Base-by-base conservation (phyloP, 2,888 invertebrate species). In the Oxyteleia sp. region DNA sequence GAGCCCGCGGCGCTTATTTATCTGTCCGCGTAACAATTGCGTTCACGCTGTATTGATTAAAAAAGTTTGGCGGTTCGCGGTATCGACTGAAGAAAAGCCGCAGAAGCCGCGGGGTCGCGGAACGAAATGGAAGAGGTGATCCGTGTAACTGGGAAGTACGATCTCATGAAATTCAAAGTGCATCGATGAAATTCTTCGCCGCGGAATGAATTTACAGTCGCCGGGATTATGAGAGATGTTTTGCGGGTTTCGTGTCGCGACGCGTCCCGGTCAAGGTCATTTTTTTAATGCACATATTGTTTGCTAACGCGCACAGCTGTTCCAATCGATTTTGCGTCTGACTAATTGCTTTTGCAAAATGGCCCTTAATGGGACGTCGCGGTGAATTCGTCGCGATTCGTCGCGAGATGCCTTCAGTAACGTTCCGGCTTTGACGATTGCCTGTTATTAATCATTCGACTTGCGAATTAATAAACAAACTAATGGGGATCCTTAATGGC, bases 401-500 rank as follows among this genome's bases (percentile, higher is more conserved):
- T 8, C 10, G 7, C 3, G 16, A 10, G 8, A 26, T 32, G 75
- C 64, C 72, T 81, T 74, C 57, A n/a, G 41, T 82, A 71, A 87
- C 88, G 87, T 90, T 89, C 88, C 88, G 85, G 84, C 68, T 87
- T 69, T 88, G 90, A 89, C 87, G 78, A 79, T 23, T 76, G 64
- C 81, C 68, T 82, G 63, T 84, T 53, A 51, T 66, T 83, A 82
- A 86, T 85, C 63, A 86, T 71, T 85, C n/a, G 15, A 55, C 51
- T 84, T 85, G 84, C 84, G 86, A 87, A 64, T 71, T 90, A 90
- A 89, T 89, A 85, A 55, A 75, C 47, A 86, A 89, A 51, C 84
- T 86, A 86, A 81, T 90, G 90, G 90, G 91, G 89, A 88, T 91
- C 88, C 88, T 88, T 86, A 88, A 90, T 88, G 94, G 95, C 95